Percentiles rank a stretch among this genome's conserved stretches.
These are phyloP conservation scores for Cydia amplana DNA, from an alignment of 1,140 invertebrate genomes.

Conservation along the genomic window DNA sequence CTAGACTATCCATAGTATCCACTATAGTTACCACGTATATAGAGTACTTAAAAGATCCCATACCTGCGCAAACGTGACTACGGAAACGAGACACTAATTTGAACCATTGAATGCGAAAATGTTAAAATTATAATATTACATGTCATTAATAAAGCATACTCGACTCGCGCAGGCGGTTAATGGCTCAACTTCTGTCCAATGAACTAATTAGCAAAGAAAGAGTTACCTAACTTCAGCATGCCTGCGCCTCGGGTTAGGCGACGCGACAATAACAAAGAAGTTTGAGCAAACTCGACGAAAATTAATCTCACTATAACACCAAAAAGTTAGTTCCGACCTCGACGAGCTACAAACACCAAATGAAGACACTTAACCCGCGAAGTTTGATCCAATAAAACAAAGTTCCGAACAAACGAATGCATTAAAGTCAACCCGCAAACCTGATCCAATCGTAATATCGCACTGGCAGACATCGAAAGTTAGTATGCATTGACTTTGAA, in stretches of 20 bases:
- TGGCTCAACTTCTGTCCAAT: not conserved
- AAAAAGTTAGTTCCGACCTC: constrained; percentile 39
- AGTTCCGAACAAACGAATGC: constrained; percentile 78
- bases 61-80: too few relatives aligned
- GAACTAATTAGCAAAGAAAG: not conserved
- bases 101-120: too few relatives aligned
- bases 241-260: not conserved
- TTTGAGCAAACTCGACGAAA: constrained; percentile 25
- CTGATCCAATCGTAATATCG: constrained; percentile 77
- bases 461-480: constrained; percentile 77
- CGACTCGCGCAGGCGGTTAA: not conserved
- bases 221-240: not conserved
- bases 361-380: constrained; percentile 67
- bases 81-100: too few relatives aligned
- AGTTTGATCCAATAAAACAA: constrained; percentile 75
- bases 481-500: constrained; percentile 80
- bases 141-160: too few relatives aligned
- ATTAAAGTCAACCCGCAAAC: constrained; percentile 75
- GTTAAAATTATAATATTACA: too few relatives aligned
- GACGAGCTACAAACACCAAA: constrained; percentile 52
- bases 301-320: constrained; percentile 28
- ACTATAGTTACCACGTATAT: too few relatives aligned
- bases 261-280: constrained; percentile 29
- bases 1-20: too few relatives aligned
- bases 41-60: too few relatives aligned